These are phyloP conservation scores for Hephaestus fuliginosus DNA, from an alignment of 2,797 vertebrate species.

Conservation along the genomic window DNA sequence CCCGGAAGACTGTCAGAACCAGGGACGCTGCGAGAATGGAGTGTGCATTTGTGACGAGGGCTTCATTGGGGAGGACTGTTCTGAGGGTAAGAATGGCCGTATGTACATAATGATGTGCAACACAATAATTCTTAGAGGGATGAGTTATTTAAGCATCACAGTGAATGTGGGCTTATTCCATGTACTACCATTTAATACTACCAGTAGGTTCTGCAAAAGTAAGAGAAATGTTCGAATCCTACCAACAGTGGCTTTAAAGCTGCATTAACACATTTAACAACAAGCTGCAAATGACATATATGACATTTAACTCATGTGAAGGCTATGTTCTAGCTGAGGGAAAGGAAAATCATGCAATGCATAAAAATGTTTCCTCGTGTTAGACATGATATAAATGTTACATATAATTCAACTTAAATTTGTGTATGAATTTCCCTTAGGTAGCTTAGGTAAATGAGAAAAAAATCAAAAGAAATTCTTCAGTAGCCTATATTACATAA, in stretches of 20 bases:
- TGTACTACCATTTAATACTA: neutral
- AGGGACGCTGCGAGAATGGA: conserved; percentile 84
- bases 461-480: neutral
- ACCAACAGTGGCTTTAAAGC: neutral
- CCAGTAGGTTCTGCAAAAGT: neutral
- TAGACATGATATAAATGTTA: neutral
- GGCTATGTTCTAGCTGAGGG: too few relatives aligned
- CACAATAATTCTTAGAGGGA: neutral
- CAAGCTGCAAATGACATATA: neutral
- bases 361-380: too few relatives aligned
- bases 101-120: neutral
- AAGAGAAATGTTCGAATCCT: neutral
- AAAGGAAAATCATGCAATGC: too few relatives aligned
- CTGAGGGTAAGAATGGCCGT: conserved; percentile 82
- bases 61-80: conserved; percentile 89
- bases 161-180: neutral
- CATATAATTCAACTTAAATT: neutral
- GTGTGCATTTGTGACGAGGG: conserved; percentile 85
- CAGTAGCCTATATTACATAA: neutral
- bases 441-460: neutral
- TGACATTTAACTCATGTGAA: too few relatives aligned
- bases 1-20: conserved; percentile 88
- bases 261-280: neutral
- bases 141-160: neutral
- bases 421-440: neutral